These are phyloP conservation scores for Labeo rohita DNA, from an alignment of 2,113 vertebrate genomes.

Conservation along the genomic window DNA sequence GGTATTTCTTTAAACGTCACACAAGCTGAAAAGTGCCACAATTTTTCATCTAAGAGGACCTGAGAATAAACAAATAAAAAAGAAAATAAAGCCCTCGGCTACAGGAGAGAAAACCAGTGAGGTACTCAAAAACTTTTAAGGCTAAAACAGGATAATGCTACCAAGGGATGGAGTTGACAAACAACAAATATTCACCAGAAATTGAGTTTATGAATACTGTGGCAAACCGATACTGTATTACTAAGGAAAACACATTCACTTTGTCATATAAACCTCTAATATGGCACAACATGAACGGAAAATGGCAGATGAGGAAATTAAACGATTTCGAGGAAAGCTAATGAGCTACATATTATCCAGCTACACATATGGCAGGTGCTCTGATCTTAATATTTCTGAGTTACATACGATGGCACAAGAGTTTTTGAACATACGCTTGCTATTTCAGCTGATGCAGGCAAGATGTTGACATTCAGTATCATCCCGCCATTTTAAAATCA, in stretches of 20 bases:
- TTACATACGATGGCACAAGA: constrained; percentile 19
- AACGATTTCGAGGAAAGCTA: background rate
- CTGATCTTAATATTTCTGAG: background rate
- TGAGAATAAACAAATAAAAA: constrained; percentile 40
- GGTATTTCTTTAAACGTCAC: background rate
- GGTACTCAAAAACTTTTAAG: constrained; percentile 51
- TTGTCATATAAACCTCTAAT: background rate
- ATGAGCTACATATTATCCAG: constrained; percentile 49
- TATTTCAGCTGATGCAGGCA: constrained; percentile 26
- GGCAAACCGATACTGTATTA: background rate
- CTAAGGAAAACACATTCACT: constrained; percentile 1
- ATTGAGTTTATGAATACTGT: constrained; percentile 2
- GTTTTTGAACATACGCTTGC: background rate
- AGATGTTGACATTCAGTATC: constrained; percentile 18
- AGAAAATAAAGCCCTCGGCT: constrained; percentile 24
- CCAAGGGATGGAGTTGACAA: background rate
- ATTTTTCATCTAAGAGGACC: constrained; percentile 38
- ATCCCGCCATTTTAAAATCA: background rate
- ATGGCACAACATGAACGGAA: background rate
- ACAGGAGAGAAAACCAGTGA: constrained; percentile 48
- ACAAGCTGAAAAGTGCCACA: constrained; percentile 4
- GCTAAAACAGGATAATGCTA: constrained; percentile 49
- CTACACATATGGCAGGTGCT: constrained; percentile 38
- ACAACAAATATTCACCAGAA: background rate
- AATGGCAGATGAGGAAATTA: constrained; percentile 2